Conservation (phyloP, 2,113 vertebrate species). For the Mola mola region DNA sequence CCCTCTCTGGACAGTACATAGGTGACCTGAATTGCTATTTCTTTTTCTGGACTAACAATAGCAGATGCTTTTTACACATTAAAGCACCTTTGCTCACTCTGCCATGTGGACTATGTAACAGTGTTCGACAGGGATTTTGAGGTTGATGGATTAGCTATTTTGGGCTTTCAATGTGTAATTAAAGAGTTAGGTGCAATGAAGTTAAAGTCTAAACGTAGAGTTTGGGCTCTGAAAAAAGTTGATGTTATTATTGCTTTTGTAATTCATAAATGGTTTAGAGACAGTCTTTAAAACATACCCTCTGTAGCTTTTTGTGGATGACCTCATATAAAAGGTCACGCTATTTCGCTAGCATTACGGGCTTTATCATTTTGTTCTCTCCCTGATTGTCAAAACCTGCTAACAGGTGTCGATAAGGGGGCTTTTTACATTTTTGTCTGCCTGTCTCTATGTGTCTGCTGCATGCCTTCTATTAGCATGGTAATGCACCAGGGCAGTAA, state of each 20-base stretch:
- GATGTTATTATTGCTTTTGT: conserved; percentile 7
- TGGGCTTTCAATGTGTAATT: neutral
- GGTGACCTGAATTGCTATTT: too few species aligned
- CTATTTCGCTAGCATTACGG: conserved; percentile 4
- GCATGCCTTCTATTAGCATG: conserved; percentile 46
- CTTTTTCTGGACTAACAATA: too few species aligned
- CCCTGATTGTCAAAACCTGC: conserved; percentile 38
- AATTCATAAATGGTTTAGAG: conserved; percentile 19
- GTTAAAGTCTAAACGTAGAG: conserved; percentile 1
- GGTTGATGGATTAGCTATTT: neutral
- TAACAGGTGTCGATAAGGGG: conserved; percentile 52
- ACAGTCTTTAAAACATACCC: conserved; percentile 12
- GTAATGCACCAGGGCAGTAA: conserved; percentile 58
- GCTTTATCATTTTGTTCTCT: conserved; percentile 33
- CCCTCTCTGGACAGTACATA: too few species aligned
- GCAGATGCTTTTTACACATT: neutral
- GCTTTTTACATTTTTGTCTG: conserved; percentile 46
- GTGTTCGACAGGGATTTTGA: neutral
- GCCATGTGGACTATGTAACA: neutral
- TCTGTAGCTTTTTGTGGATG: conserved; percentile 6
- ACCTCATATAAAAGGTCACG: conserved; percentile 22
- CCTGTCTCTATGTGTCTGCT: conserved; percentile 25
- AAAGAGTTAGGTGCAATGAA: neutral
- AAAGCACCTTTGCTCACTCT: neutral
- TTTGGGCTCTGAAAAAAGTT: neutral